Conservation (phyloP, 1,140 invertebrate species). For the Aradophagus sp. region DNA sequence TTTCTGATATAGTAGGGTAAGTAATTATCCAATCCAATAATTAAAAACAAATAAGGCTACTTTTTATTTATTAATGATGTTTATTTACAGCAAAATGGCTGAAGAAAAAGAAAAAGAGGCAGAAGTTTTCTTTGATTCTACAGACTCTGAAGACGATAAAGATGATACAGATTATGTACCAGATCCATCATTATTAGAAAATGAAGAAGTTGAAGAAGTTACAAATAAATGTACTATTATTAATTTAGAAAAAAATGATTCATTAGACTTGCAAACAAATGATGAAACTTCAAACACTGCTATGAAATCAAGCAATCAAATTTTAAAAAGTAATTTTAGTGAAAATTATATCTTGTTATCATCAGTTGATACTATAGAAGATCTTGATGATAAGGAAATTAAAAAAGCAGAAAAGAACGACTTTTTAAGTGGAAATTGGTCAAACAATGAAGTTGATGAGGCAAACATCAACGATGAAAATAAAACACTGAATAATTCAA, state of each 20-base stretch:
- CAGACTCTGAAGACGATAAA: constrained; percentile 69
- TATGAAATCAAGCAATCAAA: too few relatives aligned
- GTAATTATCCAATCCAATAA: constrained; percentile 1
- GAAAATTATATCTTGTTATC: too few relatives aligned
- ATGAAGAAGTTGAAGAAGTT: constrained; percentile 8
- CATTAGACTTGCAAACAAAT: too few relatives aligned
- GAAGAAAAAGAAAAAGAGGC: constrained; percentile 71
- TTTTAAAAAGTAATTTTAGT: too few relatives aligned
- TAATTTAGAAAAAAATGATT: too few relatives aligned
- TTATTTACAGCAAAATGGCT: constrained; percentile 61
- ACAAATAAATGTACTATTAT: not conserved
- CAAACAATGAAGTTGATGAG: not conserved
- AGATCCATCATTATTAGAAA: not conserved
- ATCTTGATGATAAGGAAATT: not conserved
- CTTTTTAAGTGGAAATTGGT: too few relatives aligned
- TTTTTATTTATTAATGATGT: too few relatives aligned
- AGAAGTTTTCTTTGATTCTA: constrained; percentile 69
- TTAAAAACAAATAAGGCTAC: too few relatives aligned
- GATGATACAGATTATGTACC: constrained; percentile 14
- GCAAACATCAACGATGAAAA: not conserved
- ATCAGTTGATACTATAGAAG: too few relatives aligned
- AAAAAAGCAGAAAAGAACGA: not conserved
- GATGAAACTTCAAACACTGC: too few relatives aligned
- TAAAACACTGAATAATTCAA: too few relatives aligned
- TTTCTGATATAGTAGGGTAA: constrained; percentile 64